Conservation (phyloP, 2,797 vertebrate genomes). For the Brachyrhaphis roseni region DNA sequence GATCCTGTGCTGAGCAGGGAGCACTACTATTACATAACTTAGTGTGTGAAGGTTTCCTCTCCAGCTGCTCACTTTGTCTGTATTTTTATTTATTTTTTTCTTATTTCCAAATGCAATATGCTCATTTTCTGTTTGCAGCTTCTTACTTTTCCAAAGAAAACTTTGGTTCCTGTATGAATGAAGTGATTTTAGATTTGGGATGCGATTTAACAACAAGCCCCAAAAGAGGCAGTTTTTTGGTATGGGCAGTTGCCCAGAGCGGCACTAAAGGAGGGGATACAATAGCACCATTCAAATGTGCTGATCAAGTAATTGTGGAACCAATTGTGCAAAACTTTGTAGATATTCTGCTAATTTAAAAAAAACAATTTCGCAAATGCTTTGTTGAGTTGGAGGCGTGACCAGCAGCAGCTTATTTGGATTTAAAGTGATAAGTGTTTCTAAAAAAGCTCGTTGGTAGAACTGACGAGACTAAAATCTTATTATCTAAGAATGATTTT, state of each 20-base stretch:
- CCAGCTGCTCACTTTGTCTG: constrained; percentile 55
- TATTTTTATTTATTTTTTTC: constrained; percentile 30
- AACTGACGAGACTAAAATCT: too few species aligned
- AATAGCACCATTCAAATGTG: neutral
- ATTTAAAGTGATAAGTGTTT: too few species aligned
- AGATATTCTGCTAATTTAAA: too few species aligned
- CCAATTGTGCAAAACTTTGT: too few species aligned
- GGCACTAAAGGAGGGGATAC: neutral
- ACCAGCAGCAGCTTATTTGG: too few species aligned
- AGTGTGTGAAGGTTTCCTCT: constrained; percentile 28
- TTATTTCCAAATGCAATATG: constrained; percentile 39
- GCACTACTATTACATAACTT: constrained; percentile 69
- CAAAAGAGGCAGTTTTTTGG: too few species aligned
- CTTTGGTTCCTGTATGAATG: neutral
- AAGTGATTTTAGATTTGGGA: neutral
- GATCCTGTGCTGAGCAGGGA: constrained; percentile 64
- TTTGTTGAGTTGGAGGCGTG: too few species aligned
- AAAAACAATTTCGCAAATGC: too few species aligned
- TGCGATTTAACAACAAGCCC: neutral
- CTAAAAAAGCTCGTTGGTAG: too few species aligned
- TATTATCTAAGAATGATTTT: too few species aligned
- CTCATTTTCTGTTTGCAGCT: constrained; percentile 46
- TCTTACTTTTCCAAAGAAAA: constrained; percentile 2
- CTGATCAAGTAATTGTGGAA: neutral
- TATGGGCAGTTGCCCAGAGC: neutral